Conservation (phyloP, 2,113 vertebrate genomes). For the Jacana jacana region DNA sequence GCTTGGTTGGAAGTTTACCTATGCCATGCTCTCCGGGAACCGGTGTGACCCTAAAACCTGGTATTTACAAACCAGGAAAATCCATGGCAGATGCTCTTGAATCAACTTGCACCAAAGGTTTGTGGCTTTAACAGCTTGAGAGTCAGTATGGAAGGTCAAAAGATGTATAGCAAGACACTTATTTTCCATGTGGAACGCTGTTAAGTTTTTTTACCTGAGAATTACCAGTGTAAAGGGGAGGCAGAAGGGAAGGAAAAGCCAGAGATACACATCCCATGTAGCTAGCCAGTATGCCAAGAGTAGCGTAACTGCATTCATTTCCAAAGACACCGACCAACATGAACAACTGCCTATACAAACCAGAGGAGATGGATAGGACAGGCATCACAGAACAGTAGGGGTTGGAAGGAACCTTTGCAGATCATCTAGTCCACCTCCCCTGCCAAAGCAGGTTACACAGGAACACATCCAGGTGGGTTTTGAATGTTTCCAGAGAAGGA, state of each 20-base stretch:
- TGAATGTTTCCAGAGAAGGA: background rate
- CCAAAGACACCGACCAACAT: accelerated
- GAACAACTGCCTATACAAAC: background rate
- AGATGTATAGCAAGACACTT: background rate
- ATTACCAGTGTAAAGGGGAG: background rate
- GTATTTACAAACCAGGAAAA: background rate
- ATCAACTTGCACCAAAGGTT: background rate
- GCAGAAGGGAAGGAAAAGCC: background rate
- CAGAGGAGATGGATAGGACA: background rate
- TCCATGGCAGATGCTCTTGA: background rate
- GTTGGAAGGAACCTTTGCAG: background rate
- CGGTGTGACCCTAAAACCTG: background rate
- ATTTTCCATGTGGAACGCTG: background rate
- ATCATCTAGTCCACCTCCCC: background rate
- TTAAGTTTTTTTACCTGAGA: background rate
- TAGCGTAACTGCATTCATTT: background rate
- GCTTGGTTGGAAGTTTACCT: background rate
- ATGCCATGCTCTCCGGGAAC: background rate
- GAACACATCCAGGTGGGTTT: background rate
- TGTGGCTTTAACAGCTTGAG: background rate
- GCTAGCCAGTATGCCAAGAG: background rate
- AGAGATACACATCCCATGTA: background rate
- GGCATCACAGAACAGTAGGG: background rate
- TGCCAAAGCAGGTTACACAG: background rate
- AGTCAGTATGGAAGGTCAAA: background rate